Base-by-base conservation (phyloP, 2,113 vertebrate species). In the Abramis brama region DNA sequence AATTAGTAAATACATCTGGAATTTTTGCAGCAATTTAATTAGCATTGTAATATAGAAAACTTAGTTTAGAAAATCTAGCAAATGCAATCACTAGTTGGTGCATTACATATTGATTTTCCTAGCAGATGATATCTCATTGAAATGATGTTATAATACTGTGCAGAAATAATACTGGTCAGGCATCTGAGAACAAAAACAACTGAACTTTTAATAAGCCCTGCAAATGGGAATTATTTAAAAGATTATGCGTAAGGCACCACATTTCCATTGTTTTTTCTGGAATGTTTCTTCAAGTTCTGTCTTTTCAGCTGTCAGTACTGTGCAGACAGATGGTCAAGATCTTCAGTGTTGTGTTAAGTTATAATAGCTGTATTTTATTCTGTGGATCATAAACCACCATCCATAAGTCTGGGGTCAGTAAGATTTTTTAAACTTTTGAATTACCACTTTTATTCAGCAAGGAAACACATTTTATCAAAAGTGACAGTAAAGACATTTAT, bases 1-100 rank as follows among this genome's bases (percentile, higher is more conserved):
- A 86, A 86, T 79, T 88, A 83, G 55, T 15, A 85, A 83, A 85
- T 88, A 59, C 50, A 83, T 88, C 33, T 52, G 76, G 27, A 76
- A 66, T 83, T 52, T 68, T 73, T 25, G 52, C 23, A 8, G 50
- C 79, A 83, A 73, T 39, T 78, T 39, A 79, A 79, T 83, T 79
- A 71, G 62, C 15, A 88, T 62, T 71, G 73, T 68, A 57, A 85
- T 77, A 76, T 21, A 52, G 12, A 60, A 79, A 79, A 33, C 59
- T 3, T 2, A 11, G 1, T 33, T 79, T 23, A 36, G 76, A 59
- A 36, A 30, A 55, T 36, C 27, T 10, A 27, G 10, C 70, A 6
- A 73, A 73, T 0, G 10, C 19, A 73, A 73, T 73, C 36, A 73
- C 6, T 45, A 43, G 36, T 10, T 71, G 19, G 19, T 71, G 19